Percentiles rank a stretch among this genome's conserved stretches.
phyloP scores from a whole-genome alignment of 64 coral and sea anemone species.

The Trachythela sp. region DNA sequence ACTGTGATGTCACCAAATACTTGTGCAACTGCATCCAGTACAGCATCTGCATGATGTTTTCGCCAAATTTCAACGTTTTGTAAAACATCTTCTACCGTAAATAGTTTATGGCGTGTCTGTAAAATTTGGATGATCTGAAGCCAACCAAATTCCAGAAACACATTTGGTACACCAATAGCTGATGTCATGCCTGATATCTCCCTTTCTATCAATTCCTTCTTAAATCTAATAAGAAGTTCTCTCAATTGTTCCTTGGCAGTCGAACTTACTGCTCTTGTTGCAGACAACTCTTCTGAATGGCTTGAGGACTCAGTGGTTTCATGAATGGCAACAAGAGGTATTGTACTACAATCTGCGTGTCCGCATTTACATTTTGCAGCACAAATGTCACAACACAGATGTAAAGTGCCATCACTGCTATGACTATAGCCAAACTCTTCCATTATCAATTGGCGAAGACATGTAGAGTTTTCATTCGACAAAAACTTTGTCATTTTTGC shows the following conservation, averaged over 20 bases:
- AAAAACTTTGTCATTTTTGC: neutral
- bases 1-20: slow-evolving; percentile 19
- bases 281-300: neutral
- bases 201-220: neutral
- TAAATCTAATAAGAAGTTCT: neutral
- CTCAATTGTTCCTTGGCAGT: neutral
- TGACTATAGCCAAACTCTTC: slow-evolving; percentile 17
- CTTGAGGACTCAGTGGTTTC: neutral
- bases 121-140: neutral
- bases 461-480: neutral
- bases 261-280: neutral
- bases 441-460: neutral
- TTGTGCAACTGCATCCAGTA: neutral
- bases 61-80: slow-evolving; percentile 27
- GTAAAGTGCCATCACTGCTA: neutral
- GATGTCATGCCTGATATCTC: neutral
- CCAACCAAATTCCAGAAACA: slow-evolving; percentile 19
- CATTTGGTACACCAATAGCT: neutral
- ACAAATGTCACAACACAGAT: slow-evolving; percentile 5
- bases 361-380: slow-evolving; percentile 1
- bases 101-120: slow-evolving; percentile 18
- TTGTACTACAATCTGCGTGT: neutral
- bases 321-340: neutral
- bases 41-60: neutral
- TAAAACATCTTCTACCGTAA: neutral